A percentile compares a stretch with the other conserved stretches of the same genome.
Conservation (phyloP, 2,888 invertebrate species). For the Nezara viridula region DNA sequence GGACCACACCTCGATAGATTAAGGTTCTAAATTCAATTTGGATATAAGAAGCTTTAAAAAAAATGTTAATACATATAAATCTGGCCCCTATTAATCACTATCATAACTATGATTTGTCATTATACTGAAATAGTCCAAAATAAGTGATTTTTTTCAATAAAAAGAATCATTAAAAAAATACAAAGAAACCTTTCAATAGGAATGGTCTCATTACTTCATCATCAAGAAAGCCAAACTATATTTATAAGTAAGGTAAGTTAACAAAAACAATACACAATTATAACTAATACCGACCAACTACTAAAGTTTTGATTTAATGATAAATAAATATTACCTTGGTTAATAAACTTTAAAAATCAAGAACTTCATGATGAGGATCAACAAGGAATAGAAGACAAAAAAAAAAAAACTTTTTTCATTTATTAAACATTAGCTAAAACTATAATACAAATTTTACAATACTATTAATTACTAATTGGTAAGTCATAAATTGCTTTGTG, state of each 20-base stretch:
- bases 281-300: constrained; percentile 54
- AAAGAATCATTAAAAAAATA: too few species aligned
- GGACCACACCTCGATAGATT: too few species aligned
- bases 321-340: constrained; percentile 57
- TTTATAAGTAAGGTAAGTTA: constrained; percentile 16
- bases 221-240: constrained; percentile 39
- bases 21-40: neutral
- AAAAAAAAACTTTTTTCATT: constrained; percentile 38
- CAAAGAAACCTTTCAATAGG: neutral
- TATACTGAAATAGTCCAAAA: neutral
- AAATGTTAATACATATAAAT: too few species aligned
- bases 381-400: constrained; percentile 40
- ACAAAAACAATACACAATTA: constrained; percentile 13
- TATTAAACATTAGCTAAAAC: constrained; percentile 57
- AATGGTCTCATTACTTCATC: neutral
- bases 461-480: constrained; percentile 30
- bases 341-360: constrained; percentile 48
- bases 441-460: constrained; percentile 37
- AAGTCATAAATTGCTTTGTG: constrained; percentile 44
- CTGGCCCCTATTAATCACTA: neutral
- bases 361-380: constrained; percentile 51
- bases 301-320: constrained; percentile 49
- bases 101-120: neutral
- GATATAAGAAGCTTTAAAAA: neutral
- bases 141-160: neutral